Evolutionary conservation across 2,888 invertebrate genomes (phyloP), one percentile per base, ranked within the genome.

Genomic region (Eilema sororculum): DNA sequence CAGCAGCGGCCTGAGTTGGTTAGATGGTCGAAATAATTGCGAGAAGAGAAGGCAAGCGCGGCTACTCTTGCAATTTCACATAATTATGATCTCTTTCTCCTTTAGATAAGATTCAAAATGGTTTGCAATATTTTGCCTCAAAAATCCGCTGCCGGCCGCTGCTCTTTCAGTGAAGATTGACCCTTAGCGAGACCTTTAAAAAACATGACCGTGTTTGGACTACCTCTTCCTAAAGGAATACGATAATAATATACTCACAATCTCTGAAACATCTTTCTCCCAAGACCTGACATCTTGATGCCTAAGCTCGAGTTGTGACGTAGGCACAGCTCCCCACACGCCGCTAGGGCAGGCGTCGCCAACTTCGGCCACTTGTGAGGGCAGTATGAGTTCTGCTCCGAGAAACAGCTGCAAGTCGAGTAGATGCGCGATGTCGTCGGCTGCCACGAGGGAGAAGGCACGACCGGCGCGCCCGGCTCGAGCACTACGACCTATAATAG

Each of bases 401-500:
- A 99, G 96, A 92, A 99, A 99, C 77, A 99, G 95, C 89, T 99
- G 98, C 65, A 99, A 95, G 93, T 99, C 99, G n/a, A 99, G 89
- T 9, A 99, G 93, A 90, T 98, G 99, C 0, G 99, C 97, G 63
- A 98, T 96, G 91, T 99, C 99, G 74, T 99, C 99, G 0, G 98
- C 97, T 0, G 98, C 96, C 41, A 99, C 96, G 57, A 99, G 96
- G 0, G 99, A 99, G 90, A 97, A 98, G 0, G 99, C 99, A 0
- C 97, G 97, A 46, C 99, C 99, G 52, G 97, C 96, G 46, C 99
- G 96, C 0, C 99, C 99, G 68, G 99, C 99, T 82, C 99, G 96
- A 3, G 99, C 99, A 90, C 99, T 99, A 73, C 99, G 97, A 78
- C 97, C 97, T 97, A 75, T 2, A 22, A n/a, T n/a, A n/a, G n/a